phyloP scores from a whole-genome alignment of 1,140 invertebrate genomes.

The Hycleus cichorii region DNA sequence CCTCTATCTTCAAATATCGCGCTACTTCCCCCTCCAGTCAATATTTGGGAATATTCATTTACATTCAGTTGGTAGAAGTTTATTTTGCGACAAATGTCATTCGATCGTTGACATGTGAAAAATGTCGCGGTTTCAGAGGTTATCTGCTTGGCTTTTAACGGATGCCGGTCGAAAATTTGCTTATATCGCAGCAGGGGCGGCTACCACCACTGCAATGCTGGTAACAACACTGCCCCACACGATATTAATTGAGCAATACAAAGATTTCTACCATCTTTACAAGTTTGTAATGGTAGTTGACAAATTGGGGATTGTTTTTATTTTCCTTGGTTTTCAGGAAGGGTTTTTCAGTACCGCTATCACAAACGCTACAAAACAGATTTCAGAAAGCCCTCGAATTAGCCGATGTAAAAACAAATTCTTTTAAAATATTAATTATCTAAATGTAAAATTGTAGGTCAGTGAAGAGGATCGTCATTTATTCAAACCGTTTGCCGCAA shows the following conservation, averaged over 20 bases:
- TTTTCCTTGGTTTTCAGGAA: slow-evolving; percentile 37
- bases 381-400: slow-evolving; percentile 47
- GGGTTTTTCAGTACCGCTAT: slow-evolving; percentile 41
- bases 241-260: slow-evolving; percentile 45
- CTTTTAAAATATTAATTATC: neutral
- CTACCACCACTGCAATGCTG: slow-evolving; percentile 27
- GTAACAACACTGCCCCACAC: slow-evolving; percentile 45
- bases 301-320: slow-evolving; percentile 3
- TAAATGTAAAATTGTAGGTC: slow-evolving; percentile 39
- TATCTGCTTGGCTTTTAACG: slow-evolving; percentile 30
- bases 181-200: slow-evolving; percentile 16
- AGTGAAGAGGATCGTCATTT: slow-evolving; percentile 32
- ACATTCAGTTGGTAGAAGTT: too few species aligned
- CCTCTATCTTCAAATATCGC: too few species aligned
- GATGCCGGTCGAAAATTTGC: slow-evolving; percentile 29
- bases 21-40: too few species aligned
- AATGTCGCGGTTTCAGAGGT: slow-evolving; percentile 3
- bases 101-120: too few species aligned
- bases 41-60: too few species aligned
- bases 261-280: slow-evolving; percentile 46
- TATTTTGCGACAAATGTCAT: too few species aligned
- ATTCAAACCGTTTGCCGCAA: slow-evolving; percentile 52
- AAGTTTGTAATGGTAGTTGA: slow-evolving; percentile 39
- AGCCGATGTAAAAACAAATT: slow-evolving; percentile 24
- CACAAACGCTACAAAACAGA: slow-evolving; percentile 36